These are phyloP conservation scores for Nebria ingens DNA, from an alignment of 1,140 invertebrate genomes.

Conservation along the genomic window DNA sequence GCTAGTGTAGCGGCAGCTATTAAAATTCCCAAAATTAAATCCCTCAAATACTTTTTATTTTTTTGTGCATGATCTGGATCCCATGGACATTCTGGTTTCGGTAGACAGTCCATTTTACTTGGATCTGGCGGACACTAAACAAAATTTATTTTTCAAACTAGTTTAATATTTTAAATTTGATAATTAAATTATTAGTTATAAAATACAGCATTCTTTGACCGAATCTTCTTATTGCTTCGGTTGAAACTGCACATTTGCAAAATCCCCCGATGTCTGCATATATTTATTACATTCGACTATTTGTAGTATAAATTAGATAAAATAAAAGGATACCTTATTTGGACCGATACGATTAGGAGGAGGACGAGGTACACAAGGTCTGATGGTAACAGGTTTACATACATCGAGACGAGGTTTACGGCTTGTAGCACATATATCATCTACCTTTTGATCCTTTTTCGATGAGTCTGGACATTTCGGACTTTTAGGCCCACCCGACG, in stretches of 20 bases:
- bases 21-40: slow-evolving; percentile 1
- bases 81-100: slow-evolving; percentile 2
- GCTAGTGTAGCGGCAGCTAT: background rate
- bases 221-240: no score
- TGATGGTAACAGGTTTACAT: background rate
- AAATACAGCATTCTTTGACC: no score
- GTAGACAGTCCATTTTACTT: slow-evolving; percentile 6
- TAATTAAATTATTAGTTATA: background rate
- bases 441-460: slow-evolving; percentile 3
- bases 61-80: background rate
- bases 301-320: background rate
- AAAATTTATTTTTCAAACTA: background rate
- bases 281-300: no score
- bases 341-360: background rate
- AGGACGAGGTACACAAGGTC: background rate
- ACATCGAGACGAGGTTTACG: background rate
- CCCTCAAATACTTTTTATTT: background rate
- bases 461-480: background rate
- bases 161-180: background rate
- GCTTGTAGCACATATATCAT: background rate
- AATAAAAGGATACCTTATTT: background rate
- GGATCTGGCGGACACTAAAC: background rate
- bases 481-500: background rate
- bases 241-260: no score
- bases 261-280: no score